Base-by-base conservation (phyloP, 2,113 vertebrate genomes). In the Perccottus glenii region DNA sequence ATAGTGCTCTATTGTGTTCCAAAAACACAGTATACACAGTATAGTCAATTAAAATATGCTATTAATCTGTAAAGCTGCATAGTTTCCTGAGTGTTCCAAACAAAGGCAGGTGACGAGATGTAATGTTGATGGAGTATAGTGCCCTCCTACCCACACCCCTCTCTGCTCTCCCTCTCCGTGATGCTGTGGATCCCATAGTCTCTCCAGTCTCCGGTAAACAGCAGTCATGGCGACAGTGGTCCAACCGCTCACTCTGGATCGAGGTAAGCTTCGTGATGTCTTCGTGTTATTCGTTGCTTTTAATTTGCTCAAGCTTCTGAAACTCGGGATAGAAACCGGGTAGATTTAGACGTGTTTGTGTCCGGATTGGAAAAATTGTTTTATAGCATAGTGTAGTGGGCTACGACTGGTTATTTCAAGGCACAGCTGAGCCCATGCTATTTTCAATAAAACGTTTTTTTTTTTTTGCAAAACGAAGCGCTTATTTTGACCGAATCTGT, bases 211-310 rank as follows among this genome's bases (percentile, higher is more conserved):
- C 92, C 79, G 74, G 80, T 84, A 83, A 85, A 85, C 88, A 88
- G 93, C 94, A 97, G 95, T 92, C 93, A 98, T 97, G 96, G 96
- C 96, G 96, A 96, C 95, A 82, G 94, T 92, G 87, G 93, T 96
- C 91, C 96, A 96, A 91, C 94, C 96, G 90, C 96, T 98, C 83
- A 95, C 93, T 75, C 93, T 98, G 93, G 96, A 98, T 90, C 93
- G 96, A 95, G 96, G 96, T 98, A 95, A 8, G 14, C 33, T 46
- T 46, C 12, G 11, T 5, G 9, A 7, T 9, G 9, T 5, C 48
- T 48, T 5, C 9, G 16, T 15, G 48, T 51, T 55, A 35, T 19
- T 33, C 14, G 15, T 42, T 15, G 2, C n/a, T n/a, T n/a, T n/a
- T n/a, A n/a, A n/a, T n/a, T 42, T 15, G 2, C 38, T 4, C 10